These are phyloP conservation scores for Carassius gibelio DNA, from an alignment of 2,113 vertebrate genomes.

Conservation along the genomic window DNA sequence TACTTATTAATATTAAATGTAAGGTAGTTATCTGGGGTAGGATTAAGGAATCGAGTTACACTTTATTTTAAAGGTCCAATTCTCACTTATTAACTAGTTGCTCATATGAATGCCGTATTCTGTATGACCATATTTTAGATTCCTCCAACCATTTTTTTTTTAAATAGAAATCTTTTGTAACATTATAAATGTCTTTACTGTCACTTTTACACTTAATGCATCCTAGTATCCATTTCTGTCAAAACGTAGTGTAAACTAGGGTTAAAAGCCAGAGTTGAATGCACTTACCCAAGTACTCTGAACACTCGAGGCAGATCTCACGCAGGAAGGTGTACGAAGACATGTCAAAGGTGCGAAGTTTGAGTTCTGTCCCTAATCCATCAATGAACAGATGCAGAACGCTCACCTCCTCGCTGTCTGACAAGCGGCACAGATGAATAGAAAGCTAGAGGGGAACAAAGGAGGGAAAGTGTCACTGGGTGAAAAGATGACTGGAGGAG, in stretches of 20 bases:
- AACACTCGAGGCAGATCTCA: slow-evolving; percentile 91
- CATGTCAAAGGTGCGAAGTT: slow-evolving; percentile 88
- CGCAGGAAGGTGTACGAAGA: slow-evolving; percentile 85
- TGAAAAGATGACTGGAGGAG: background rate
- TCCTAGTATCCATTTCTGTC: too few species aligned
- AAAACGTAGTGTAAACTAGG: too few species aligned
- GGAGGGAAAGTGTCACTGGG: background rate
- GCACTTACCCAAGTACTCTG: slow-evolving; percentile 87
- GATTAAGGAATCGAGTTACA: too few species aligned
- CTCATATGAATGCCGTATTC: too few species aligned
- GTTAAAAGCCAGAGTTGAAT: background rate
- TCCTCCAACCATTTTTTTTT: background rate
- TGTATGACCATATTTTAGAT: too few species aligned
- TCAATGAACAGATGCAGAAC: slow-evolving; percentile 85
- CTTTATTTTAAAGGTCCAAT: too few species aligned
- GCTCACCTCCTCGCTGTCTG: slow-evolving; percentile 74
- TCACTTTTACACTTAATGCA: background rate
- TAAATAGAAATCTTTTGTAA: background rate
- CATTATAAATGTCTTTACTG: background rate
- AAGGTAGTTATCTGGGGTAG: too few species aligned
- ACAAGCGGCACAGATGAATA: slow-evolving; percentile 84
- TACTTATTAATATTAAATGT: too few species aligned
- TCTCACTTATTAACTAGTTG: too few species aligned
- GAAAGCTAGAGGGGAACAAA: slow-evolving; percentile 76
- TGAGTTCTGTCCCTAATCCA: slow-evolving; percentile 88